Conservation (phyloP, 2,797 vertebrate genomes). For the Pampus argenteus region DNA sequence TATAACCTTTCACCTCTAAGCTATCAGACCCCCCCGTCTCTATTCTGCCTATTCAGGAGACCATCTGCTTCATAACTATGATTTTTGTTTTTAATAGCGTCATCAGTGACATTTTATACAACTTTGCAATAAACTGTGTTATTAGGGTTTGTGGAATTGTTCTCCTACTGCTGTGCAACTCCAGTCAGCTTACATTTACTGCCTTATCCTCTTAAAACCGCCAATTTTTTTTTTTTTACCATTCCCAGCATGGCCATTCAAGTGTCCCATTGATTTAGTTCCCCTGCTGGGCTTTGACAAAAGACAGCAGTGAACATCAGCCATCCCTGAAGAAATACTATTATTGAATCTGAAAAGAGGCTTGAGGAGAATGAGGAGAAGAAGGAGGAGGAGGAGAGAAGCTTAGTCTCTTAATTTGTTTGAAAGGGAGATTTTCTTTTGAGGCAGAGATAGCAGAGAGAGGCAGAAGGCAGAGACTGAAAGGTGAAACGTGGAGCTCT, state of each 20-base stretch:
- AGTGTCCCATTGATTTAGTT: slow-evolving; percentile 63
- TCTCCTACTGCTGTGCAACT: slow-evolving; percentile 19
- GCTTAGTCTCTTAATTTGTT: slow-evolving; percentile 29
- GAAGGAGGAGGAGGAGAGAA: slow-evolving; percentile 1
- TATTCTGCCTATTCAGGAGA: not conserved
- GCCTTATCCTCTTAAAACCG: slow-evolving; percentile 23
- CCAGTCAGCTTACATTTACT: slow-evolving; percentile 57
- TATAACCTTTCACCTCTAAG: not conserved
- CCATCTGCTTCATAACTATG: slow-evolving; percentile 38
- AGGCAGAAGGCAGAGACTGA: not conserved
- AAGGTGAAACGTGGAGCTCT: slow-evolving; percentile 4
- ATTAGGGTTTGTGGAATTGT: slow-evolving; percentile 1
- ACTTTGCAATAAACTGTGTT: not conserved
- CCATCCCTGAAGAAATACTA: slow-evolving; percentile 54
- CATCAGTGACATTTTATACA: not conserved
- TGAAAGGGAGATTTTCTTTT: slow-evolving; percentile 37
- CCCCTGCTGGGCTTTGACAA: slow-evolving; percentile 58
- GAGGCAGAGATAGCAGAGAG: slow-evolving; percentile 11
- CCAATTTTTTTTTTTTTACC: slow-evolving; percentile 5
- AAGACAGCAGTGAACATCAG: slow-evolving; percentile 51
- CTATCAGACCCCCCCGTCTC: not conserved
- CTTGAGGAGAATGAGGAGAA: slow-evolving; percentile 19
- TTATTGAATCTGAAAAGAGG: slow-evolving; percentile 61
- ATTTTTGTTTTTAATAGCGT: not conserved
- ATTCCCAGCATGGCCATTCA: slow-evolving; percentile 53